Evolutionary conservation across 1,140 invertebrate species (phyloP), one percentile per base, ranked within the genome.

Genomic region (Gonioctena quinquepunctata): DNA sequence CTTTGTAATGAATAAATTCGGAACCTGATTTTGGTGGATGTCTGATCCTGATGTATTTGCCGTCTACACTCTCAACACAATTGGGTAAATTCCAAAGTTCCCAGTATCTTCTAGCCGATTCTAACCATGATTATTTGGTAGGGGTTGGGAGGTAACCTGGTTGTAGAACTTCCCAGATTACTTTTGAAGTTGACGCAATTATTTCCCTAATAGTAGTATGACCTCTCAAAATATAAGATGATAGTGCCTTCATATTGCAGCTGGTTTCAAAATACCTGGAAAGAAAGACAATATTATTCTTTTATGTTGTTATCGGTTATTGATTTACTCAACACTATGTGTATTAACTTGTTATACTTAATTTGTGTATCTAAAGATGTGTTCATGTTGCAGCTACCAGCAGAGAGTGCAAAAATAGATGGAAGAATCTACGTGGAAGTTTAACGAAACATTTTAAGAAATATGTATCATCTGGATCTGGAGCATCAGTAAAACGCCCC

Each of bases 1-100:
- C 11, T 33, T 77, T 76, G 57, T 80, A 80, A 66, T 81, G 80
- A 18, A 75, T 42, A n/a, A 59, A 59, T 25, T 22, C 19, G 19
- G 25, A 59, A 59, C 21, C 25, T 48, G 61, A 63, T 11, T 63
- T 63, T 28, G 52, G 13, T 52, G 83, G 83, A 60, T 59, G 57
- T 33, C 18, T 60, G 16, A 68, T 68, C 13, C 27, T 27, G 13
- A 59, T 27, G 22, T 68, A 54, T 60, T 68, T 68, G 2, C 67
- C 57, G 42, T 70, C 42, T 68, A 84, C 78, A 60, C 54, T 72
- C n/a, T 83, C 75, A 0, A 54, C 26, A 56, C 61, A 70, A 19
- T 70, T n/a, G n/a, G n/a, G n/a, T n/a, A n/a, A n/a, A n/a, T 65
- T 70, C 61, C 68, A 70, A 25, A 62, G 16, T 27, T 63, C 57